Percentiles rank a stretch among this genome's conserved stretches.
These are phyloP conservation scores for Andrena minutula DNA, from an alignment of 2,888 invertebrate species.

Conservation along the genomic window DNA sequence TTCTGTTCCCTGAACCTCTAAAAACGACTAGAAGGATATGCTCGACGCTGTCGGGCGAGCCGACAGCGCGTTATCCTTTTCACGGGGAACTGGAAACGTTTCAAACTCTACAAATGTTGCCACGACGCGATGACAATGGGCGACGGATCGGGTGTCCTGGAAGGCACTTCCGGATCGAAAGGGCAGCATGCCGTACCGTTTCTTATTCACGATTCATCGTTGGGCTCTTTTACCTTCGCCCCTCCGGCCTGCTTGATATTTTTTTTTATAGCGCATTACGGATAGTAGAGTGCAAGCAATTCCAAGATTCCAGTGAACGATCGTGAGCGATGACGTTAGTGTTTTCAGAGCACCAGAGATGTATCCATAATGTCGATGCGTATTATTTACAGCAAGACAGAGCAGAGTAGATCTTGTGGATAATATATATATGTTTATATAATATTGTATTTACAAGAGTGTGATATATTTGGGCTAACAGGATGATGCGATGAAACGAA, in stretches of 20 bases:
- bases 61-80: not conserved
- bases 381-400: constrained; percentile 84
- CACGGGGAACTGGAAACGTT: constrained; percentile 1
- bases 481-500: constrained; percentile 82
- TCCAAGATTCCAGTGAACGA: constrained; percentile 84
- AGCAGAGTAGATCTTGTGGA: constrained; percentile 76
- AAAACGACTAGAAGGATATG: not conserved
- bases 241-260: constrained; percentile 19
- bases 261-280: constrained; percentile 62
- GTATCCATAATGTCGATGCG: constrained; percentile 82
- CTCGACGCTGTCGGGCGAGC: not conserved
- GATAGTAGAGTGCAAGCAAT: constrained; percentile 83
- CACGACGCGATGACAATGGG: constrained; percentile 64
- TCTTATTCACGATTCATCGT: constrained; percentile 31
- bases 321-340: constrained; percentile 84
- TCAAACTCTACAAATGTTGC: no score
- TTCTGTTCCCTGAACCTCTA: not conserved
- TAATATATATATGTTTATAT: constrained; percentile 61
- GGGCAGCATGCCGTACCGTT: constrained; percentile 33
- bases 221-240: constrained; percentile 32
- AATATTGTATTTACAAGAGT: constrained; percentile 73
- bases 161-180: constrained; percentile 42
- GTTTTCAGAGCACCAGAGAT: constrained; percentile 82
- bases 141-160: constrained; percentile 38
- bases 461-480: constrained; percentile 79